These are phyloP conservation scores for Bolborhynchus lineola DNA, from an alignment of 2,113 vertebrate species.

Conservation along the genomic window DNA sequence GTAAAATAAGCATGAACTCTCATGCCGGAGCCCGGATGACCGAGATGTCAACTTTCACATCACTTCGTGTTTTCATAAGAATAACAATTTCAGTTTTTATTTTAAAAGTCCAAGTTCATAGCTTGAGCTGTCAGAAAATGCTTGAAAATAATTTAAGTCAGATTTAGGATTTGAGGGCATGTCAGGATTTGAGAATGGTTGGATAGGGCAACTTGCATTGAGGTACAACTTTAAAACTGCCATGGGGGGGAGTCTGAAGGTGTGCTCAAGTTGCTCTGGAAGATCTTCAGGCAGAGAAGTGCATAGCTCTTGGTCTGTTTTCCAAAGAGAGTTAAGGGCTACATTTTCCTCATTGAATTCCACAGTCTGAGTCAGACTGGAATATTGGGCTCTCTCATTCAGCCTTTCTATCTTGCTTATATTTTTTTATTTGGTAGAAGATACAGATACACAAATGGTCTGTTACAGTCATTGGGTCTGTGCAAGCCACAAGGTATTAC, in stretches of 20 bases:
- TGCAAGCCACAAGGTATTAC: neutral
- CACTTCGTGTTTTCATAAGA: neutral
- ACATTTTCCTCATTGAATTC: neutral
- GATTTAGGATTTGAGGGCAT: neutral
- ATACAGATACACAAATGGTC: neutral
- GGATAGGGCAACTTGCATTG: neutral
- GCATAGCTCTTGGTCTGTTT: neutral
- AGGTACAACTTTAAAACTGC: neutral
- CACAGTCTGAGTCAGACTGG: neutral
- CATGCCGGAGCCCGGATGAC: neutral
- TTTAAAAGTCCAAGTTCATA: neutral
- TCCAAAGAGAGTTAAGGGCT: neutral
- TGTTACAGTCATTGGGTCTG: neutral
- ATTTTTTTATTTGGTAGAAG: neutral
- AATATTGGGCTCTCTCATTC: neutral
- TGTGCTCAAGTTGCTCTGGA: rapidly evolving
- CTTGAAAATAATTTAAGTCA: neutral
- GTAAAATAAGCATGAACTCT: neutral
- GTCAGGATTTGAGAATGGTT: neutral
- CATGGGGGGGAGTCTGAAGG: neutral
- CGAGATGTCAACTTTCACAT: neutral
- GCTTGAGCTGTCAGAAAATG: neutral
- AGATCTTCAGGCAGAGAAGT: neutral
- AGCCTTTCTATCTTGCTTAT: neutral
- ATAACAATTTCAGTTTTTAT: neutral